These are phyloP conservation scores for Peromyscus polionotus DNA, from an alignment of 2,113 vertebrate genomes.

Conservation along the genomic window DNA sequence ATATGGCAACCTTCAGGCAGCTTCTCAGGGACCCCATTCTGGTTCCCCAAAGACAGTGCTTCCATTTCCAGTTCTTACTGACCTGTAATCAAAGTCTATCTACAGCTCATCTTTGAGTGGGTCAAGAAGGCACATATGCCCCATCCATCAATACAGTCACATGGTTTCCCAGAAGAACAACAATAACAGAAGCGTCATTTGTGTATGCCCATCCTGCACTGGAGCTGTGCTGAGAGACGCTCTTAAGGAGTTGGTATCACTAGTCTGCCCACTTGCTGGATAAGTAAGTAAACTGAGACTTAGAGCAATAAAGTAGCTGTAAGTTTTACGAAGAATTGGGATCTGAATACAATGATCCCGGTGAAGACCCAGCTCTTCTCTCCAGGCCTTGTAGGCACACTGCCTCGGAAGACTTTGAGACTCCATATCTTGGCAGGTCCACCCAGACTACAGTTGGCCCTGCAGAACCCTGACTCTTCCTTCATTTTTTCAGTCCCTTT, in stretches of 20 bases:
- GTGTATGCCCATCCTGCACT: background rate
- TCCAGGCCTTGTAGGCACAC: too few species aligned
- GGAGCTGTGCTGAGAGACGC: background rate
- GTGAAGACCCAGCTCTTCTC: background rate
- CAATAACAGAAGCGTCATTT: background rate
- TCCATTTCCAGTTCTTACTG: background rate
- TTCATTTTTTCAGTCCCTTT: background rate
- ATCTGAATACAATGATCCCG: background rate
- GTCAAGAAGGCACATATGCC: background rate
- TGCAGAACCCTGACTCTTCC: background rate
- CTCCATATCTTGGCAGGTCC: background rate
- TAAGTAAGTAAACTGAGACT: conserved; percentile 16
- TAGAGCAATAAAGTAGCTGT: background rate
- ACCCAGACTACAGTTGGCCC: background rate
- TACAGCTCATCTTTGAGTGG: background rate
- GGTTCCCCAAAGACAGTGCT: background rate
- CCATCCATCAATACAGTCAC: background rate
- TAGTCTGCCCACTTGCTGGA: background rate
- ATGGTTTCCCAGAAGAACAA: background rate
- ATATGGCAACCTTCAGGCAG: background rate
- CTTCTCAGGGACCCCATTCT: background rate
- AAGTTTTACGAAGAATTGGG: background rate
- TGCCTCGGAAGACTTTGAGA: background rate
- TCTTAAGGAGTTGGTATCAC: background rate
- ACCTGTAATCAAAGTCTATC: background rate